Conservation (phyloP, 2,113 vertebrate genomes). For the Spea multiplicata region DNA sequence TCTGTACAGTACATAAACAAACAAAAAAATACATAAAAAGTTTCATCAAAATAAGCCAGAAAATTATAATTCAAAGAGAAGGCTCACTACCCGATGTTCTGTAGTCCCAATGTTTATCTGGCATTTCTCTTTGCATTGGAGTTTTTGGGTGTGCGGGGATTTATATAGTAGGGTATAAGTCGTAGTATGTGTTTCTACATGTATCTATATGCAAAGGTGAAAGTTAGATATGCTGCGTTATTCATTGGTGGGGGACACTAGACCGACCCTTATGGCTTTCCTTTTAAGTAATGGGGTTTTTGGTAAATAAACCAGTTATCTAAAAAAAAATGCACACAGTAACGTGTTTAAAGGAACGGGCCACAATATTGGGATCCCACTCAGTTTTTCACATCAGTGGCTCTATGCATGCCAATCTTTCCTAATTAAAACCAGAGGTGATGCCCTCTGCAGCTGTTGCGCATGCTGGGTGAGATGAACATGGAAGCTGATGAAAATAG, state of each 20-base stretch:
- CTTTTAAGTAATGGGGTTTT: slow-evolving; percentile 9
- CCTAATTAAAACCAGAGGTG: slow-evolving; percentile 37
- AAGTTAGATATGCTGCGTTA: background rate
- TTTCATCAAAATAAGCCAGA: too few species aligned
- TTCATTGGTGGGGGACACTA: background rate
- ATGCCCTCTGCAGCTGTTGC: slow-evolving; percentile 24
- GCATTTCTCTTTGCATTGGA: too few species aligned
- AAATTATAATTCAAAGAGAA: too few species aligned
- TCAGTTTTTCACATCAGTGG: slow-evolving; percentile 25
- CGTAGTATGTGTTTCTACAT: too few species aligned
- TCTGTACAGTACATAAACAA: too few species aligned
- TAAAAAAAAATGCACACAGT: background rate
- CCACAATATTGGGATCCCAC: slow-evolving; percentile 17
- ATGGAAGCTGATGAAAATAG: slow-evolving; percentile 23
- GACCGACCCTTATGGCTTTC: background rate
- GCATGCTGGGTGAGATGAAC: background rate
- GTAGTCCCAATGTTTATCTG: too few species aligned
- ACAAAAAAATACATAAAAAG: too few species aligned
- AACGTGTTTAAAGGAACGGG: slow-evolving; percentile 10
- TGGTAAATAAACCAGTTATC: slow-evolving; percentile 8
- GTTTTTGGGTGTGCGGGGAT: too few species aligned
- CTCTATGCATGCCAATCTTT: slow-evolving; percentile 30
- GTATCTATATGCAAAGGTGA: too few species aligned
- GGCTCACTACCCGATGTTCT: too few species aligned
- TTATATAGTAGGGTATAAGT: too few species aligned